These are phyloP conservation scores for Deroptyus accipitrinus DNA, from an alignment of 2,113 vertebrate genomes.

Conservation along the genomic window DNA sequence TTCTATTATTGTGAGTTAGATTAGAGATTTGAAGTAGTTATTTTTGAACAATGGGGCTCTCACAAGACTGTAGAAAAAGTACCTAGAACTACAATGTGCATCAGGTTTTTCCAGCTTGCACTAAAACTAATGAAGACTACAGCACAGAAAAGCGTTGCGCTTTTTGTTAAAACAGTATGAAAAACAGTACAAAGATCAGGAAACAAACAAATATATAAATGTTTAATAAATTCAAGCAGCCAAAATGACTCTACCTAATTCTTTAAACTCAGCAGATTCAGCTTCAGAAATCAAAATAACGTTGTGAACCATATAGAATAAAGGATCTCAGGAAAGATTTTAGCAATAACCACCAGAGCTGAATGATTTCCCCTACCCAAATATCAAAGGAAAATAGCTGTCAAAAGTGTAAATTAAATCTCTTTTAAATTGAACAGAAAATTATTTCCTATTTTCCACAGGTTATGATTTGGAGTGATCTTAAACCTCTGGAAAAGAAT, in stretches of 20 bases:
- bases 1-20: background rate
- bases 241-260: background rate
- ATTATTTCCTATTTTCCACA: slow-evolving; percentile 94
- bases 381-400: slow-evolving; percentile 87
- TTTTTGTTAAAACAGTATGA: background rate
- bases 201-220: background rate
- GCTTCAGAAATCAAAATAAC: slow-evolving; percentile 16
- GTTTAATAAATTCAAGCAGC: background rate
- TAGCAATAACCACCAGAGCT: slow-evolving; percentile 75
- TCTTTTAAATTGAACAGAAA: slow-evolving; percentile 93
- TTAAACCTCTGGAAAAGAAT: slow-evolving; percentile 89
- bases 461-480: slow-evolving; percentile 89
- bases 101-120: background rate
- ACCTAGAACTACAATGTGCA: background rate
- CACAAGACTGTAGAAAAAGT: background rate
- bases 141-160: background rate
- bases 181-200: background rate
- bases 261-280: background rate
- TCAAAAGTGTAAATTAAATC: slow-evolving; percentile 92
- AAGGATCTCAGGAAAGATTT: slow-evolving; percentile 76
- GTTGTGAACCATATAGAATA: slow-evolving; percentile 61
- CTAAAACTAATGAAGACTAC: background rate
- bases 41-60: background rate
- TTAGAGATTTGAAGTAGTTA: background rate
- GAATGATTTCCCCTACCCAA: slow-evolving; percentile 73